Base-by-base conservation (phyloP, 2,797 vertebrate species). In the Brachymystax lenok region DNA sequence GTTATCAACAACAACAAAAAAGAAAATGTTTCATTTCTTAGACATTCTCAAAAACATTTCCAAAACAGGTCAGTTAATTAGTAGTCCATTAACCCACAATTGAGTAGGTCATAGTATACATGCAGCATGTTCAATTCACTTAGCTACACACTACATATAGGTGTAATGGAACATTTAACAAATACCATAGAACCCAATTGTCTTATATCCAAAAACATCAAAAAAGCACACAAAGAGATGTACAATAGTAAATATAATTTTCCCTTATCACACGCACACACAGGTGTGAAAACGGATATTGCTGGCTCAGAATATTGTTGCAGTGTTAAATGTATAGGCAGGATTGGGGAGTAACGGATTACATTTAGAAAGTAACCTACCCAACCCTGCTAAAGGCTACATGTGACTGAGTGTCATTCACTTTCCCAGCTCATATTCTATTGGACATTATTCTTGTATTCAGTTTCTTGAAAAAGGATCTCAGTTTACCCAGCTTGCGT, bases 391-490 rank as follows among this genome's bases (percentile, higher is more conserved):
- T 7, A 7, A 35, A 35, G 35, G 10, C 21, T 24, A 12, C 21
- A 10, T 24, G 24, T 63, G 21, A 63, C 59, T 24, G 56, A 19
- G 59, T 8, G 4, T 59, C 16, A n/a, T 1, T 3, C 17, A 6
- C n/a, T 0, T 4, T 33, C 59, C 91, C 10, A 46, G 2, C 40
- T 46, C 84, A 98, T 88, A 98, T 98, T 78, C 93, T 93, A 72
- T 96, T 97, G 54, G 95, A 97, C 95, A 97, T 96, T 85, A 97
- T 94, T 82, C 95, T 88, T 3, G 94, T 96, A 91, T 98, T 97
- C 68, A 98, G 95, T 84, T 97, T 98, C 77, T 93, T 94, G 76
- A 99, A 97, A 84, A 97, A 98, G 0, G 96, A 94, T 71, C 93
- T 94, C 77, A 98, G 93, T 79, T 98, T 97, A 91, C 97, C 99